phyloP scores from a whole-genome alignment of 2,113 vertebrate genomes.

The Machaerirhynchus nigripectus region DNA sequence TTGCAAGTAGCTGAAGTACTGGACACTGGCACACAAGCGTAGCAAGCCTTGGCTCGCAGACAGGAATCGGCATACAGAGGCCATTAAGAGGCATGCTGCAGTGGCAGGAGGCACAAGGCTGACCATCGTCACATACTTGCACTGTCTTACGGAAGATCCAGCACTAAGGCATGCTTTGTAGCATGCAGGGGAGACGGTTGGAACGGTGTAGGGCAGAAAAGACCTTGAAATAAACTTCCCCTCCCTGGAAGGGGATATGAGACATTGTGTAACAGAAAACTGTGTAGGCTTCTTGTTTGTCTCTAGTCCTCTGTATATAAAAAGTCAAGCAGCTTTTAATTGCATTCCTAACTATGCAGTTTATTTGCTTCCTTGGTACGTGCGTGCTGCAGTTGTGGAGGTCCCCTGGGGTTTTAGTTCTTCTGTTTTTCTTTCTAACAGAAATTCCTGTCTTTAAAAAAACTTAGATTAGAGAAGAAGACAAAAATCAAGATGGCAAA shows the following conservation, averaged over 20 bases:
- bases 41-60: background rate
- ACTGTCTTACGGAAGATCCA: background rate
- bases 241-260: background rate
- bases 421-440: background rate
- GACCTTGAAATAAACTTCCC: background rate
- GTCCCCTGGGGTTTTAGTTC: background rate
- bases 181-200: background rate
- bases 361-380: background rate
- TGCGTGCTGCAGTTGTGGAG: background rate
- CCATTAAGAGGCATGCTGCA: background rate
- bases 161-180: background rate
- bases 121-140: background rate
- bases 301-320: background rate
- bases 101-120: background rate
- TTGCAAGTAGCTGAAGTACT: background rate
- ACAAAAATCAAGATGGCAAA: constrained; percentile 90
- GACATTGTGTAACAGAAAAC: background rate
- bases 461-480: constrained; percentile 86
- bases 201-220: background rate
- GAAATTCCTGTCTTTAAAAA: background rate
- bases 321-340: background rate
- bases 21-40: background rate
- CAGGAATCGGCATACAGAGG: background rate
- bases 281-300: background rate
- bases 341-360: background rate